phyloP scores from a whole-genome alignment of 64 coral and sea anemone species.

The Orbicella faveolata region DNA sequence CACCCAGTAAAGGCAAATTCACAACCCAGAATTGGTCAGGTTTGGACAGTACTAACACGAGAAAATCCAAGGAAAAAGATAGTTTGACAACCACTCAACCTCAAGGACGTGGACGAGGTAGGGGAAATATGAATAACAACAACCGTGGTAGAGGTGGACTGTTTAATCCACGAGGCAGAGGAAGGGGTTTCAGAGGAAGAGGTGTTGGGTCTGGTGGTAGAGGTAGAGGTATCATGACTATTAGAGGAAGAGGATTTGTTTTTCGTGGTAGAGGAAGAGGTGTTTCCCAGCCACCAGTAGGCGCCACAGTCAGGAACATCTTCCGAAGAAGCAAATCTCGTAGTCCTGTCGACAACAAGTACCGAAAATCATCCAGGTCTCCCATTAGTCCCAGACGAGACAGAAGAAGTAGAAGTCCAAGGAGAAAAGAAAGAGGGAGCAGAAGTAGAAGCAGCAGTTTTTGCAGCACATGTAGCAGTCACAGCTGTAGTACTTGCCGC shows the following conservation, averaged over 20 bases:
- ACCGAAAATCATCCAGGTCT: constrained; percentile 25
- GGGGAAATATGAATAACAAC: neutral
- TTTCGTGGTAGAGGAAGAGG: constrained; percentile 27
- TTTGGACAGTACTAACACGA: neutral
- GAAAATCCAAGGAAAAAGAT: constrained; percentile 4
- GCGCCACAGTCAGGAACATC: constrained; percentile 29
- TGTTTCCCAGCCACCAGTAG: neutral
- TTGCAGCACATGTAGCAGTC: constrained; percentile 40
- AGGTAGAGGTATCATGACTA: constrained; percentile 1
- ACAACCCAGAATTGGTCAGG: constrained; percentile 38
- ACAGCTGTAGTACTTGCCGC: constrained; percentile 14
- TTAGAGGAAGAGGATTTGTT: constrained; percentile 12
- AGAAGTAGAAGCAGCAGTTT: constrained; percentile 31
- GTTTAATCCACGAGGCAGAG: neutral
- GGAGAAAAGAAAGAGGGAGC: neutral
- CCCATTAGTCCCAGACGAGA: neutral
- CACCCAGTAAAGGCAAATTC: constrained; percentile 10
- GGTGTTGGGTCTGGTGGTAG: neutral
- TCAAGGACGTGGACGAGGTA: neutral
- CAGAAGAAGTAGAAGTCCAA: constrained; percentile 4
- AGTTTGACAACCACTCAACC: neutral
- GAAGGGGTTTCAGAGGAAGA: constrained; percentile 6
- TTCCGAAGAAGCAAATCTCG: constrained; percentile 13
- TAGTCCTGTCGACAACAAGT: neutral
- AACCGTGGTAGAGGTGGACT: neutral